Conservation (phyloP, 2,888 invertebrate genomes). For the Patella ulyssiponensis region DNA sequence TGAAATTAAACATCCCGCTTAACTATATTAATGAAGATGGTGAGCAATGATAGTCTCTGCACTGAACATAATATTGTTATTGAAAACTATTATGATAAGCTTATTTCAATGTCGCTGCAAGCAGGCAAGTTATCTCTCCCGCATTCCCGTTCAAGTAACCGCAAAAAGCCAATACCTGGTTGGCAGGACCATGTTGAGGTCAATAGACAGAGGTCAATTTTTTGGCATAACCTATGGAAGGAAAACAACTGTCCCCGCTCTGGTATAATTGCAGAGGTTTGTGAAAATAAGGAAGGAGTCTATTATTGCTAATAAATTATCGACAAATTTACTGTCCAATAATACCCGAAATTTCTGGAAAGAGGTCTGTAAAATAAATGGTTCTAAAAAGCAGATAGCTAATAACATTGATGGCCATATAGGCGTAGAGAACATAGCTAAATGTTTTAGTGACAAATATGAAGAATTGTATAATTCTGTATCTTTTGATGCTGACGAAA, state of each 20-base stretch:
- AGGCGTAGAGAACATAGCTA: no score
- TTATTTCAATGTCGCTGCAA: neutral
- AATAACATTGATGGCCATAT: no score
- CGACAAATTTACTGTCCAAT: no score
- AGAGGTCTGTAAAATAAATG: no score
- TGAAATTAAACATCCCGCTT: no score
- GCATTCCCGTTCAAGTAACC: neutral
- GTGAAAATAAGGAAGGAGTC: neutral
- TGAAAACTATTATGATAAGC: neutral
- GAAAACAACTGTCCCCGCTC: neutral
- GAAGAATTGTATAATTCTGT: slow-evolving; percentile 6
- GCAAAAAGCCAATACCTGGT: neutral
- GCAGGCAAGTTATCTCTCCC: neutral
- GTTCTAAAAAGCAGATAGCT: no score
- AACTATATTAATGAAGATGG: no score
- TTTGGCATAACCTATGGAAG: slow-evolving; percentile 4
- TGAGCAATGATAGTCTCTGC: neutral
- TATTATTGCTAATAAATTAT: neutral
- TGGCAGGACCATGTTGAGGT: neutral
- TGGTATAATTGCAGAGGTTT: neutral
- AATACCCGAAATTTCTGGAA: no score
- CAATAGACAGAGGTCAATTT: neutral
- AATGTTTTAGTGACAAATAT: no score
- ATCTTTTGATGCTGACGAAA: neutral
- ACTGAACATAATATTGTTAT: neutral